A percentile compares a stretch with the other conserved stretches of the same genome.
Evolutionary conservation across 1,140 invertebrate species (phyloP).

Genomic region (Aphelinus atriplicis): DNA sequence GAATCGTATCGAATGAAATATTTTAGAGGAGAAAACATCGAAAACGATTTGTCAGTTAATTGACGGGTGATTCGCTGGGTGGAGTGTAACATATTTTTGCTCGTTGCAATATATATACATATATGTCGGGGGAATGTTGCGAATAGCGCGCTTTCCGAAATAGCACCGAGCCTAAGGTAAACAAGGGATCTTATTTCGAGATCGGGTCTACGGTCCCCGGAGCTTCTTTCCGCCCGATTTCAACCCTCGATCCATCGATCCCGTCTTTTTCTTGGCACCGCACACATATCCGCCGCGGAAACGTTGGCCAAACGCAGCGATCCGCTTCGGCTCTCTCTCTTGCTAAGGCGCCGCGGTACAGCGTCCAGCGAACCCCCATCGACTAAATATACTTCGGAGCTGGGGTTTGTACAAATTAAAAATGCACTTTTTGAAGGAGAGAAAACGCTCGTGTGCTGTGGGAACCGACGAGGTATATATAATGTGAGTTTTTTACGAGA

Average conservation of each 20-base stretch:
- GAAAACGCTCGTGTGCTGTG: no score
- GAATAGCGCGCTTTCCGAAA: conserved; percentile 36
- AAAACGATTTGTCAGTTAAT: no score
- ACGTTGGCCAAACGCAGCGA: background rate
- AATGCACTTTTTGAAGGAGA: no score
- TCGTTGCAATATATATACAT: conserved; percentile 12
- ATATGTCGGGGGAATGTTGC: background rate
- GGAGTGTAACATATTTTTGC: conserved; percentile 28
- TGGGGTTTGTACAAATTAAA: no score
- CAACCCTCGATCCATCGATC: background rate
- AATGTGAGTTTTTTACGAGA: no score
- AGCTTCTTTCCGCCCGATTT: background rate
- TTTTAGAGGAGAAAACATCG: no score
- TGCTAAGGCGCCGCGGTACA: background rate
- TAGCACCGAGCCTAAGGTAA: conserved; percentile 33
- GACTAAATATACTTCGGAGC: no score
- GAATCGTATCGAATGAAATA: no score
- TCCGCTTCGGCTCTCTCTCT: background rate
- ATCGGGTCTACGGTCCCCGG: conserved; percentile 2
- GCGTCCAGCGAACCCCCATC: no score
- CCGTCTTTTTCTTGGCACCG: background rate
- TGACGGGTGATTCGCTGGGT: background rate
- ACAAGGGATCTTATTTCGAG: conserved; percentile 37
- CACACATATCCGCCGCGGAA: background rate
- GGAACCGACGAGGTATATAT: no score